Percentiles rank a stretch among this genome's conserved stretches.
These are phyloP conservation scores for Mionectes macconnelli DNA, from an alignment of 2,113 vertebrate genomes.

Conservation along the genomic window DNA sequence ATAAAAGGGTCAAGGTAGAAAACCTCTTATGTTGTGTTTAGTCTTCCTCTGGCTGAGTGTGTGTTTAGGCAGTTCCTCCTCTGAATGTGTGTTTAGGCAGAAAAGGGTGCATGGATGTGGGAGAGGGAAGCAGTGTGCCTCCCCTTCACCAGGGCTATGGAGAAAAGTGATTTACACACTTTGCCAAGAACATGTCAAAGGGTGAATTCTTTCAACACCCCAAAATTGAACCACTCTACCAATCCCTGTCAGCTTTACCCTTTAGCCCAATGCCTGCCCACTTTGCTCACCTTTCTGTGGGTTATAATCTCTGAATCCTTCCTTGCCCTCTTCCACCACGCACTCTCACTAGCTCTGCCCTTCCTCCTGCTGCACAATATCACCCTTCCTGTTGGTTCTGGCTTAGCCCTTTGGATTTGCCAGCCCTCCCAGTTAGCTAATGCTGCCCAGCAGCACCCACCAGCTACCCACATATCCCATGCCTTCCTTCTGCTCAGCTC, in stretches of 20 bases:
- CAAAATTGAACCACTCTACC: not conserved
- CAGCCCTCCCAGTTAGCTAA: not conserved
- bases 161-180: not conserved
- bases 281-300: not conserved
- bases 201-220: not conserved
- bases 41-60: not conserved
- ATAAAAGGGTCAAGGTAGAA: not conserved
- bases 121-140: not conserved
- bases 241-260: not conserved
- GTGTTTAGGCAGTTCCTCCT: not conserved
- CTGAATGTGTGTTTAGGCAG: not conserved
- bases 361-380: rapidly evolving
- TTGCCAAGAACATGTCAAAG: not conserved
- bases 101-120: not conserved
- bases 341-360: not conserved
- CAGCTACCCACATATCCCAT: not conserved
- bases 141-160: not conserved
- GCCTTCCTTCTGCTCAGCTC: not conserved
- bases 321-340: not conserved
- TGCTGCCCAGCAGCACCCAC: not conserved
- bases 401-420: not conserved
- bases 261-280: rapidly evolving
- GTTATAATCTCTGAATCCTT: not conserved
- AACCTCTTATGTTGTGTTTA: not conserved
- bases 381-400: not conserved